Base-by-base conservation (phyloP, 2,888 invertebrate genomes). In the Mystacides longicornis region DNA sequence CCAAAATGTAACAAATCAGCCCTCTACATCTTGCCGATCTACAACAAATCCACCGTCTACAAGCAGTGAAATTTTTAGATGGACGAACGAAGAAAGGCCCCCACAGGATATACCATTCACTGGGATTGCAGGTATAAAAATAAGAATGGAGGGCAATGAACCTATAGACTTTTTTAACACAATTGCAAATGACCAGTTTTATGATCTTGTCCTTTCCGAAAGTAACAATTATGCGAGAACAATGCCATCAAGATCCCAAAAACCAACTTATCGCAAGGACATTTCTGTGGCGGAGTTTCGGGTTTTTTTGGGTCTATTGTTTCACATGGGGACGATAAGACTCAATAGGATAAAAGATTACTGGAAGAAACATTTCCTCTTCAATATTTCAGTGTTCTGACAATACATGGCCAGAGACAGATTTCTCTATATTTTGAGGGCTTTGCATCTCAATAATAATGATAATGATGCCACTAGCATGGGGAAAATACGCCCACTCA, bases 311-410 rank as follows among this genome's bases (percentile, higher is more conserved):
- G 54, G 54, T 3, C 49, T 54, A 3, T 33, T 54, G 5, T 49
- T 54, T 3, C 54, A 54, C 22, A 54, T 54, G 54, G 49, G 54
- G 21, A 54, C 54, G 14, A 54, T 54, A 3, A 18, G 33, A 7
- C 22, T 54, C 23, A 50, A 23, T 33, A 31, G 54, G 19, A 18
- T 49, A 37, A 22, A 49, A 20, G 54, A 49, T 42, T 54, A 54
- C 19, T 54, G 54, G 49, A 54, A 54, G 23, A 54, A 4, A n/a
- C n/a, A 54, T 49, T 11, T 16, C 11, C 23, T 54, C 3, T 54
- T 54, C 37, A 50, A 50, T 37, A 4, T 50, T 2, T 16, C 31
- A 4, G 20, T 31, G 31, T 50, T 50, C 20, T 31, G 20, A 3
- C 22, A 46, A n/a, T 9, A 37, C 19, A 37, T 51, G 19, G 2